A percentile compares a stretch with the other conserved stretches of the same genome.
phyloP scores from a whole-genome alignment of 2,797 vertebrate species.

The Leucoraja ocellata region DNA sequence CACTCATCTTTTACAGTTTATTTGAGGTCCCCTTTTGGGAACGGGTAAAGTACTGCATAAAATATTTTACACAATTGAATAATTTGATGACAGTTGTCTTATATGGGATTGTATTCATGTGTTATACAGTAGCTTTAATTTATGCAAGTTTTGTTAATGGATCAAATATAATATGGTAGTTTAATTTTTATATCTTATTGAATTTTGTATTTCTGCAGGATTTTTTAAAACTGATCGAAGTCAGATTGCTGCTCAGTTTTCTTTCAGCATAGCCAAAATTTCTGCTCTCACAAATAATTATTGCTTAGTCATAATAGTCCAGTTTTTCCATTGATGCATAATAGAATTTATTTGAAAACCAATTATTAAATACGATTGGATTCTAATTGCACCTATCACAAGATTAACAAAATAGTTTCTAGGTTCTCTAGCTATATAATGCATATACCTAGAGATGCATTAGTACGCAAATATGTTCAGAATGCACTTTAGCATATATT shows the following conservation, averaged over 20 bases:
- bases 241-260: background rate
- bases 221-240: background rate
- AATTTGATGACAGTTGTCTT: background rate
- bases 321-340: no score
- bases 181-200: background rate
- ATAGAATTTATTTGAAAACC: no score
- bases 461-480: no score
- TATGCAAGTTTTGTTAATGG: background rate
- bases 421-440: no score
- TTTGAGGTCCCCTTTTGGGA: conserved; percentile 45
- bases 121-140: background rate
- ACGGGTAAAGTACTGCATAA: background rate
- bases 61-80: background rate
- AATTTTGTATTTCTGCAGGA: background rate
- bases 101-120: background rate
- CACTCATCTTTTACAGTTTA: conserved; percentile 49
- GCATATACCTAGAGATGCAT: no score
- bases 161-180: background rate
- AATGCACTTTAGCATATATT: no score
- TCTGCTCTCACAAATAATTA: background rate
- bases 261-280: background rate
- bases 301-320: background rate
- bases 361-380: no score
- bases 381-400: no score
- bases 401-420: no score